These are phyloP conservation scores for Plotosus lineatus DNA, from an alignment of 2,113 vertebrate species.

Conservation along the genomic window DNA sequence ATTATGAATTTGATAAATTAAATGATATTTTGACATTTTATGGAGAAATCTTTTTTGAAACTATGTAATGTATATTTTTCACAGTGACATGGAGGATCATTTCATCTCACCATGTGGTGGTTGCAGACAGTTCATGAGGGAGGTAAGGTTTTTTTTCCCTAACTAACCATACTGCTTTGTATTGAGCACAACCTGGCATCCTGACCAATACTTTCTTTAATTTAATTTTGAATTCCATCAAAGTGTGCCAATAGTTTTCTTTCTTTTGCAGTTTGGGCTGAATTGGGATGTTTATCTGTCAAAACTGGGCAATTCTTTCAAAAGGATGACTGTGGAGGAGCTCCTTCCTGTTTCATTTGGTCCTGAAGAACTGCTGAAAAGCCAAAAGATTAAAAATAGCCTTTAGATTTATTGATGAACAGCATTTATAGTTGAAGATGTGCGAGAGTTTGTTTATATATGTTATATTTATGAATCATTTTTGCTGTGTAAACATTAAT, in stretches of 20 bases:
- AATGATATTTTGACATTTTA: background rate
- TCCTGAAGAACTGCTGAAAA: slow-evolving; percentile 70
- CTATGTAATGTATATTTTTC: background rate
- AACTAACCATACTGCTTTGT: background rate
- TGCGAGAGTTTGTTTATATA: background rate
- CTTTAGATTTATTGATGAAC: background rate
- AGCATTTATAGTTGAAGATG: background rate
- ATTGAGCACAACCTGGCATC: background rate
- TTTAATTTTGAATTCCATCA: background rate
- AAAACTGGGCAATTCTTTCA: slow-evolving; percentile 71
- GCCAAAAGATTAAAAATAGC: fast-evolving
- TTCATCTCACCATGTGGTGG: slow-evolving; percentile 79
- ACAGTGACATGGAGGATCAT: slow-evolving; percentile 71
- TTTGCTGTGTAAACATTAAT: background rate
- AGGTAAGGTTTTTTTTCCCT: slow-evolving; percentile 68
- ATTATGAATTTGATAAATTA: background rate
- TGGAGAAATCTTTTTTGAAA: background rate
- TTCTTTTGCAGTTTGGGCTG: slow-evolving; percentile 75
- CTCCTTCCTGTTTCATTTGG: slow-evolving; percentile 79
- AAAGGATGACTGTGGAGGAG: slow-evolving; percentile 68
- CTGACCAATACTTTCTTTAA: too few relatives aligned
- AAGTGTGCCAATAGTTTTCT: background rate
- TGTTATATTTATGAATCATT: background rate
- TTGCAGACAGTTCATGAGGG: slow-evolving; percentile 85
- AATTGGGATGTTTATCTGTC: slow-evolving; percentile 77